Evolutionary conservation across 2,888 invertebrate genomes (phyloP), one percentile per base, ranked within the genome.

Genomic region (Drosophila eohydei): DNA sequence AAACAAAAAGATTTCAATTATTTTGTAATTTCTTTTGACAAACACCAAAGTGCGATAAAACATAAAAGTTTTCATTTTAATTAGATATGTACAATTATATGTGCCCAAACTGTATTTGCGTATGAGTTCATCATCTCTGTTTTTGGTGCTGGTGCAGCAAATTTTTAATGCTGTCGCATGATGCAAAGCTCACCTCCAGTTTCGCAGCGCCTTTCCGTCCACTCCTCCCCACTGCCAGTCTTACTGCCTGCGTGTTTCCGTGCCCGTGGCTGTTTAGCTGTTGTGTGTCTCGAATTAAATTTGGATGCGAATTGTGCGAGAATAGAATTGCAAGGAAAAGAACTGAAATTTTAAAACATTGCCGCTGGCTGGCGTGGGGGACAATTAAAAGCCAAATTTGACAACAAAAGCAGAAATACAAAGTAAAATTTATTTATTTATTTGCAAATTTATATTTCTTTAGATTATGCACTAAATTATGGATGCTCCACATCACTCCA

Each of bases 211-310:
- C 74, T 66, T 28, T 50, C 51, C 34, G 43, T 54, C 41, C 26
- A n/a, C 3, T 14, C 16, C n/a, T 41, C 40, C 40, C 16, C n/a
- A 8, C 40, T n/a, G 52, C 46, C 54, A 63, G 26, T 51, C 26
- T 40, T 32, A 16, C 50, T 36, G 57, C 40, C 54, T 43, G 48
- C 14, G 59, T 55, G 46, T 56, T 54, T 60, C 46, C 65, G 44
- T 16, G 52, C 41, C 54, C 26, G 71, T 59, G 55, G 56, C 50
- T 56, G 71, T 62, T 81, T 81, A 81, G 74, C 79, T 77, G 85
- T 88, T 43, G 2, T 21, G 12, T 44, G 12, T 11, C 51, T 82
- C 78, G 83, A 86, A 88, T 86, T 73, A 70, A 41, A 71, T 62
- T 74, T 74, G 63, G 72, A 71, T 43, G 57, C 70, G 54, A 77